Evolutionary conservation across 2,113 vertebrate genomes (phyloP).

Genomic region (Chunga burmeisteri): DNA sequence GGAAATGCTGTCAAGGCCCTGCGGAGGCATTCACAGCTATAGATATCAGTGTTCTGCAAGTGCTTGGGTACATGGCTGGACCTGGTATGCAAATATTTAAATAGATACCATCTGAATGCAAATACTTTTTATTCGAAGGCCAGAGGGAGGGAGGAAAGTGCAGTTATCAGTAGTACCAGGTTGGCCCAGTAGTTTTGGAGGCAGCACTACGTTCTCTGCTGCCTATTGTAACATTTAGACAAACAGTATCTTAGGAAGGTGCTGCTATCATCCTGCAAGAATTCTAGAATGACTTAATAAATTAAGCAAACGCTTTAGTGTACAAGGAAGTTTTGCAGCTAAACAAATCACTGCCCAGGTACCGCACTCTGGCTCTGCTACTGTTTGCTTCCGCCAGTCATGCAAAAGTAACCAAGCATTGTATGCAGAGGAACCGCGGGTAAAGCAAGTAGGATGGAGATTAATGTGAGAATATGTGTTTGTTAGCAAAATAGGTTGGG

Average conservation of each 20-base stretch:
- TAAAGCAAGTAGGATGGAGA: not conserved
- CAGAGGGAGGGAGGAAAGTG: not conserved
- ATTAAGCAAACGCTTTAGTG: not conserved
- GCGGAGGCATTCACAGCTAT: not conserved
- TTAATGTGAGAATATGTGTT: not conserved
- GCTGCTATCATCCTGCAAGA: not conserved
- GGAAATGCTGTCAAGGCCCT: not conserved
- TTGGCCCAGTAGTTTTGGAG: accelerated
- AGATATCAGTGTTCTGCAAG: not conserved
- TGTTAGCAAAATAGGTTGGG: not conserved
- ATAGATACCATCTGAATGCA: conserved; percentile 30
- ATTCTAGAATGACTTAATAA: not conserved
- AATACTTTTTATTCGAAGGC: conserved; percentile 14
- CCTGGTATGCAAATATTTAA: conserved; percentile 27
- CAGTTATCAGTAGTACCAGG: not conserved
- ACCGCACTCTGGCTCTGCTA: not conserved
- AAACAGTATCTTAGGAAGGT: not conserved
- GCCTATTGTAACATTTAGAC: not conserved
- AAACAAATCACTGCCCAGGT: not conserved
- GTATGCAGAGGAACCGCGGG: accelerated
- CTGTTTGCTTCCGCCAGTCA: not conserved
- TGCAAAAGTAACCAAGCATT: not conserved
- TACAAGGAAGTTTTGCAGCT: conserved; percentile 16
- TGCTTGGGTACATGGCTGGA: not conserved
- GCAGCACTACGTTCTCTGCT: not conserved